These are phyloP conservation scores for Corythucha ciliata DNA, from an alignment of 2,888 invertebrate species.

Conservation along the genomic window DNA sequence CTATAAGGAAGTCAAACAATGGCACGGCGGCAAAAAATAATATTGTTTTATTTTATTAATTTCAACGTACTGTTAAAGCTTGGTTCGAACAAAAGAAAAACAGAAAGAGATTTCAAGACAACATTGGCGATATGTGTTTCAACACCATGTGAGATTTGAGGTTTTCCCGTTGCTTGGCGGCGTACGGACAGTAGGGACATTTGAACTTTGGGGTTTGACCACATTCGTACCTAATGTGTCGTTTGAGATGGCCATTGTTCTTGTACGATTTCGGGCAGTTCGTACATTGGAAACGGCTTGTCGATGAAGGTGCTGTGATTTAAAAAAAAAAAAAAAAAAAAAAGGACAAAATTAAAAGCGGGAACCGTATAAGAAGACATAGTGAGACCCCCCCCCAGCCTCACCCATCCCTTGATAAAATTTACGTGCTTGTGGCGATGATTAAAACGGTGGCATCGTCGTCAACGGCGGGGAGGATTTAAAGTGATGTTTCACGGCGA, in stretches of 20 bases:
- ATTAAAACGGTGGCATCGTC: too few relatives aligned
- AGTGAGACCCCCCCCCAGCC: too few relatives aligned
- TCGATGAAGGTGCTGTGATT: too few relatives aligned
- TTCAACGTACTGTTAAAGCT: neutral
- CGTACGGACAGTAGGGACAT: conserved; percentile 16
- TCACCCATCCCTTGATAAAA: too few relatives aligned
- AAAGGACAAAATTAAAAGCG: too few relatives aligned
- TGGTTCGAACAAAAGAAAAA: too few relatives aligned
- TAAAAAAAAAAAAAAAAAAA: too few relatives aligned
- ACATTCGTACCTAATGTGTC: conserved; percentile 17
- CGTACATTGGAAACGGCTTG: neutral
- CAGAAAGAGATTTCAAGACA: too few relatives aligned
- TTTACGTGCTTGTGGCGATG: too few relatives aligned
- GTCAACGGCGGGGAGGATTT: too few relatives aligned
- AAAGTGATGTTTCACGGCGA: neutral
- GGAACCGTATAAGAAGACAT: too few relatives aligned
- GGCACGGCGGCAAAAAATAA: neutral
- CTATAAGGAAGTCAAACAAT: neutral
- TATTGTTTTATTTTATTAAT: neutral
- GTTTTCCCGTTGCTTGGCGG: conserved; percentile 13
- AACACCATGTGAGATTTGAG: conserved; percentile 16
- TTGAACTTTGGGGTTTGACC: conserved; percentile 16
- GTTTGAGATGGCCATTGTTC: conserved; percentile 15
- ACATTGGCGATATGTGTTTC: too few relatives aligned
- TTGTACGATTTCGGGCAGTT: neutral